Conservation (phyloP, 2,797 vertebrate species). For the Astyanax mexicanus region DNA sequence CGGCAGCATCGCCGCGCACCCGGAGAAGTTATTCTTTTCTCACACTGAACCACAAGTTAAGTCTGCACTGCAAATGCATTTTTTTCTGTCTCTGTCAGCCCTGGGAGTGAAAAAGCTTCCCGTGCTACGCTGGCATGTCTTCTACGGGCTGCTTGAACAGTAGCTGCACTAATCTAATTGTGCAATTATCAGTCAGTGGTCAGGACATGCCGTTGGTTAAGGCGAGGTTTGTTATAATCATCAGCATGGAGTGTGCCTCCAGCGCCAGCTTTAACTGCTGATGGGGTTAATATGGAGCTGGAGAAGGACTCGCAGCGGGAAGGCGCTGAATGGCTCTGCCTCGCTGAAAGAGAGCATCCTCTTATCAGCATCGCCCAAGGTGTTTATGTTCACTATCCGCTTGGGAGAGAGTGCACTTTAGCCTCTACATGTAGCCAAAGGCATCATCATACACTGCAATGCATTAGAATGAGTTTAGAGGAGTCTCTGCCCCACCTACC, state of each 20-base stretch:
- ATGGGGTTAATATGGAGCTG: constrained; percentile 53
- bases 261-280: constrained; percentile 47
- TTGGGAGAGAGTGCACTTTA: constrained; percentile 49
- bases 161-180: constrained; percentile 11
- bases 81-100: background rate
- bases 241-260: constrained; percentile 35
- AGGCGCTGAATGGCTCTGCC: constrained; percentile 24
- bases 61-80: background rate
- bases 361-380: constrained; percentile 40
- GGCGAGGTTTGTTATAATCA: constrained; percentile 25
- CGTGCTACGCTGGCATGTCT: background rate
- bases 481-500: background rate
- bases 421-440: constrained; percentile 46
- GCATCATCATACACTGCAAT: constrained; percentile 22
- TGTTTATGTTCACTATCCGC: constrained; percentile 31
- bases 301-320: constrained; percentile 3
- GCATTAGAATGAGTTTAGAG: constrained; percentile 35
- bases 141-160: constrained; percentile 24
- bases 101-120: background rate
- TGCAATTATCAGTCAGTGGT: constrained; percentile 20
- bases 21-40: constrained; percentile 5
- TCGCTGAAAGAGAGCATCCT: constrained; percentile 33
- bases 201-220: constrained; percentile 5
- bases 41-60: background rate
- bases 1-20: constrained; percentile 8